Base-by-base conservation (phyloP, 1,140 invertebrate species). In the Scaptomyza hsui region DNA sequence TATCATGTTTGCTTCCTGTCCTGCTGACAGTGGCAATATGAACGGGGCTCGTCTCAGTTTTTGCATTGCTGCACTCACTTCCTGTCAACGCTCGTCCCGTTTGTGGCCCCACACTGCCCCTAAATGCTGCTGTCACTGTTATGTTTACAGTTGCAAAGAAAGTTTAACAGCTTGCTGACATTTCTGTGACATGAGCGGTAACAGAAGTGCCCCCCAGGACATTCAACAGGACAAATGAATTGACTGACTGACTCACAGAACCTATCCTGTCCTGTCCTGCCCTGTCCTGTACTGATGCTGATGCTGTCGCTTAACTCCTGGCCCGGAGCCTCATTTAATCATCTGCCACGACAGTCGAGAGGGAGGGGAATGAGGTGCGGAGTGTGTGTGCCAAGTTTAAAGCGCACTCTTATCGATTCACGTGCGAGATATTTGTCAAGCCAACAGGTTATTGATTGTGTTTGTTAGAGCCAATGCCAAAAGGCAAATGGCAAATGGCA, bases 141-240 rank as follows among this genome's bases (percentile, higher is more conserved):
- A 26, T 85, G 81, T 85, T 76, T 86, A 65, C 80, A 56, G 69
- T 73, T 80, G 68, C 72, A 61, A n/a, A n/a, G 32, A 80, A 85
- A 86, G 72, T 80, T 75, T 67, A 59, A 63, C 57, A 62, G 62
- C 39, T 52, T 47, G 51, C 18, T 65, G 72, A 59, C 69, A 53
- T 53, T 56, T 73, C 75, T 29, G 62, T 85, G 81, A 83, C 76
- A 83, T 83, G 67, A 81, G 71, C 15, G 53, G 41, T 55, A 39
- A 61, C 41, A 21, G 60, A 45, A 69, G 12, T 16, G 41, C 56
- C 51, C 49, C 10, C 18, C 35, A 29, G 41, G 26, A 18, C 16
- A 19, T 24, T 35, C 65, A 75, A 62, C 69, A 69, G 55, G 62
- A 73, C 81, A 83, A 73, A 76, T 86, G 73, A 86, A 80, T 76